A percentile compares a stretch with the other conserved stretches of the same genome.
Conservation (phyloP, 2,113 vertebrate genomes). For the Fregetta grallaria region DNA sequence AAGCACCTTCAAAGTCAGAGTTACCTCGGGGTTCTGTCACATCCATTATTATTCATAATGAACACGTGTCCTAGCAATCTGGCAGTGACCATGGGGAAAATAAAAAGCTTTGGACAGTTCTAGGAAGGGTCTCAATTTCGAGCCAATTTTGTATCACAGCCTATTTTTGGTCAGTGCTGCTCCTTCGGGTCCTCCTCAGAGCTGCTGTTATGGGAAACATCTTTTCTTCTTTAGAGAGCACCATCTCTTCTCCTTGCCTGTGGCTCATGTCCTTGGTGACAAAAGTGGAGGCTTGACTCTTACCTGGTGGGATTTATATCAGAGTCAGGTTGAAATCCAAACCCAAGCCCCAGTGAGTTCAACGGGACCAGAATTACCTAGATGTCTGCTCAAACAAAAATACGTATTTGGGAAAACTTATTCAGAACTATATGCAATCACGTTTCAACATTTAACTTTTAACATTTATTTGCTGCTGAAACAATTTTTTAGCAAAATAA, state of each 20-base stretch:
- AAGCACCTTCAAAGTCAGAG: constrained; percentile 6
- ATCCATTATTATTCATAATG: constrained; percentile 16
- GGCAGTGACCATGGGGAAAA: neutral
- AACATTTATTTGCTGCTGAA: neutral
- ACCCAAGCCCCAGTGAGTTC: neutral
- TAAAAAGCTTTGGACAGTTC: constrained; percentile 24
- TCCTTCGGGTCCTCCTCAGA: neutral
- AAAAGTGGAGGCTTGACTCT: neutral
- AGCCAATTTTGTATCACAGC: neutral
- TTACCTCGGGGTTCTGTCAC: constrained; percentile 50
- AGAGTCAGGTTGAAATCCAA: neutral
- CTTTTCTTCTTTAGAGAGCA: neutral
- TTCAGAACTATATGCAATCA: neutral
- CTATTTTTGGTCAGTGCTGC: neutral
- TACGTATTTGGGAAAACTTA: neutral
- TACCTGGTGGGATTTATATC: neutral
- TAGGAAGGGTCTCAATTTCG: neutral
- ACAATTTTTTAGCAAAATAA: neutral
- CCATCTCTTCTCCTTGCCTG: neutral
- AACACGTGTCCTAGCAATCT: neutral
- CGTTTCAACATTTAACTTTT: neutral
- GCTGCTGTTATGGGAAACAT: neutral
- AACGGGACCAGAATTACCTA: neutral
- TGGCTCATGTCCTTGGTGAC: neutral
- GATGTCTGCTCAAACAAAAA: neutral